A percentile compares a stretch with the other conserved stretches of the same genome.
Evolutionary conservation across 2,797 vertebrate genomes (phyloP).

Genomic region (Hylomyscus alleni): DNA sequence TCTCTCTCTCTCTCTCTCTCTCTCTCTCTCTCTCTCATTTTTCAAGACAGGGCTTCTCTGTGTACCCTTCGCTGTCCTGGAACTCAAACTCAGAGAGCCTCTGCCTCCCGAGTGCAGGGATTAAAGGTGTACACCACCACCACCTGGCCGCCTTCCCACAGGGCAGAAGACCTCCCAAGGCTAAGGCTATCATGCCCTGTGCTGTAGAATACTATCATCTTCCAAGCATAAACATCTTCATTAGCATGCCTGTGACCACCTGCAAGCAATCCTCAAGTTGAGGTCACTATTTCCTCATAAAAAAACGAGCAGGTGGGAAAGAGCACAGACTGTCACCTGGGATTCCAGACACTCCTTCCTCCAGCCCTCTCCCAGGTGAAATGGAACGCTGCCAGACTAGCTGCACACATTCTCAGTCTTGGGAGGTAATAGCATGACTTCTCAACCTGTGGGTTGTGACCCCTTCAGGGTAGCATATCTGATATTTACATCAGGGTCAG

Average conservation of each 20-base stretch:
- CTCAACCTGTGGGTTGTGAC: background rate
- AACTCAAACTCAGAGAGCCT: background rate
- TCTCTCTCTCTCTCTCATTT: background rate
- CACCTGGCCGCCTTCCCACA: background rate
- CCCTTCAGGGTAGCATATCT: background rate
- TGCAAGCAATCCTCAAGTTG: background rate
- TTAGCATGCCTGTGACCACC: background rate
- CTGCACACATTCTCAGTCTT: background rate
- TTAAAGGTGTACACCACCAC: background rate
- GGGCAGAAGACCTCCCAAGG: background rate
- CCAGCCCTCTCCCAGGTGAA: background rate
- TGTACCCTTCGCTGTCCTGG: background rate
- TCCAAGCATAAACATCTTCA: background rate
- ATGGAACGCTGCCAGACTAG: background rate
- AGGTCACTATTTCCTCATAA: background rate
- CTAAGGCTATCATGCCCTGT: background rate
- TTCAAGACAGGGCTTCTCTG: background rate
- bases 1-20: too few species aligned
- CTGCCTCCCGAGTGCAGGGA: background rate
- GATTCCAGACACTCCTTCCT: background rate
- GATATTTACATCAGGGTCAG: background rate
- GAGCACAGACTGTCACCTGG: background rate
- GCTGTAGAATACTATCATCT: background rate
- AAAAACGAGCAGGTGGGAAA: background rate
- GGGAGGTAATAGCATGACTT: background rate